Evolutionary conservation across 2,888 invertebrate genomes (phyloP).

Genomic region (Parapristionchus giblindavisi): DNA sequence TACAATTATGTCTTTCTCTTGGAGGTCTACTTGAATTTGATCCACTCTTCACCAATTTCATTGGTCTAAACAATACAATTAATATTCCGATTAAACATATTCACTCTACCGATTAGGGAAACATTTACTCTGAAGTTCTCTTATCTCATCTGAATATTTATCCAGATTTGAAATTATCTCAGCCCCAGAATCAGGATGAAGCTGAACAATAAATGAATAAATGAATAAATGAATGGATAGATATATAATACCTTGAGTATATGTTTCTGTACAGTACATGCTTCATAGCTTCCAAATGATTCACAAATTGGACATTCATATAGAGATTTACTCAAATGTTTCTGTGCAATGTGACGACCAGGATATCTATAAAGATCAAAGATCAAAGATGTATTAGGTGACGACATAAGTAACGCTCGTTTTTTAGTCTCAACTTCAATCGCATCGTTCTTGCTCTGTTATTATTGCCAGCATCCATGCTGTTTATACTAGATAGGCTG

Average conservation of each 20-base stretch:
- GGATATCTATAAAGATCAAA: constrained; percentile 41
- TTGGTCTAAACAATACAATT: constrained; percentile 43
- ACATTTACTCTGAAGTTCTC: constrained; percentile 52
- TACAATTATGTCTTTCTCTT: constrained; percentile 54
- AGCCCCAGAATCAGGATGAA: constrained; percentile 44
- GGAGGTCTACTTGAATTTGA: constrained; percentile 43
- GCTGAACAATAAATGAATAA: constrained; percentile 26
- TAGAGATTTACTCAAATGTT: constrained; percentile 53
- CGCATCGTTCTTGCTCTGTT: too few relatives aligned
- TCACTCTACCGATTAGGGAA: constrained; percentile 52
- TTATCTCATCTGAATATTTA: constrained; percentile 54
- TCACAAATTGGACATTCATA: constrained; percentile 60
- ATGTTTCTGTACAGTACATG: constrained; percentile 53
- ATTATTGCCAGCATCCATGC: too few relatives aligned
- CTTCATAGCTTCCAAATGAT: constrained; percentile 59
- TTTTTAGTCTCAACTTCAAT: too few relatives aligned
- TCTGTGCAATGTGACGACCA: constrained; percentile 60
- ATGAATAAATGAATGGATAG: neutral
- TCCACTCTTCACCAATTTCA: constrained; percentile 54
- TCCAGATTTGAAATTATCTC: constrained; percentile 54
- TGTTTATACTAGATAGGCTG: too few relatives aligned
- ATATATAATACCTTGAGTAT: constrained; percentile 42
- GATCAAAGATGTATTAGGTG: neutral
- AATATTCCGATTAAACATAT: neutral
- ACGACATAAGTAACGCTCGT: too few relatives aligned